A percentile compares a stretch with the other conserved stretches of the same genome.
Evolutionary conservation across 2,797 vertebrate genomes (phyloP).

Genomic region (Pygocentrus nattereri): DNA sequence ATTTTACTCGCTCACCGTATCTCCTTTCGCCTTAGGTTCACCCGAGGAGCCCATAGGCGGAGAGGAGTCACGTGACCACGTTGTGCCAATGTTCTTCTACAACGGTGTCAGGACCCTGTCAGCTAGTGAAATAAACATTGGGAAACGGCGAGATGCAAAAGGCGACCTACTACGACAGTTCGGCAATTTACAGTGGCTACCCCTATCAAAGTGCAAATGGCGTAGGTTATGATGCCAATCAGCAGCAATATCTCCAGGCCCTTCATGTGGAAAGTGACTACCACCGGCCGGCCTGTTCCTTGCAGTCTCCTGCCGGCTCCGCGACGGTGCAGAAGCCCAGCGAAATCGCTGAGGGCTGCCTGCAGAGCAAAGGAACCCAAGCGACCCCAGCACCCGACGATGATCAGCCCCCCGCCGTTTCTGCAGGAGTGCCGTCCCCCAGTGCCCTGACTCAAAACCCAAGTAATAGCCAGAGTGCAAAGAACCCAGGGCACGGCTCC

Average conservation of each 20-base stretch:
- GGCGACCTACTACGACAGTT: constrained; percentile 99
- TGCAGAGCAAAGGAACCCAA: constrained; percentile 87
- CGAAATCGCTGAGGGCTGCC: constrained; percentile 91
- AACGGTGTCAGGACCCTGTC: constrained; percentile 99
- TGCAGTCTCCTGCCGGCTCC: constrained; percentile 90
- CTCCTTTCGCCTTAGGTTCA: constrained; percentile 93
- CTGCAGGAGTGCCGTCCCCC: constrained; percentile 82
- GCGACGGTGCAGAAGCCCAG: constrained; percentile 89
- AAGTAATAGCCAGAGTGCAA: constrained; percentile 83
- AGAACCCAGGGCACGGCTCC: constrained; percentile 86
- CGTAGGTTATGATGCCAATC: constrained; percentile 97
- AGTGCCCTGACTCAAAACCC: constrained; percentile 88
- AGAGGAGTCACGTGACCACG: constrained; percentile 97
- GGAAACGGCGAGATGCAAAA: constrained; percentile 99
- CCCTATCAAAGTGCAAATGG: constrained; percentile 98
- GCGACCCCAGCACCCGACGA: constrained; percentile 75
- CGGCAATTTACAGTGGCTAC: constrained; percentile 98
- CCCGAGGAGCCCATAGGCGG: constrained; percentile 96
- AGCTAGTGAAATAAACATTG: constrained; percentile 98
- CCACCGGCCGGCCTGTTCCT: constrained; percentile 94
- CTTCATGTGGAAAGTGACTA: constrained; percentile 95
- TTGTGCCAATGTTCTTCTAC: constrained; percentile 99
- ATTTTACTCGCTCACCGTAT: constrained; percentile 92
- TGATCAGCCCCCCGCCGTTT: constrained; percentile 78
- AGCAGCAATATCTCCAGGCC: constrained; percentile 93